A percentile compares a stretch with the other conserved stretches of the same genome.
phyloP scores from a whole-genome alignment of 2,797 vertebrate species.

The Melanogrammus aeglefinus region DNA sequence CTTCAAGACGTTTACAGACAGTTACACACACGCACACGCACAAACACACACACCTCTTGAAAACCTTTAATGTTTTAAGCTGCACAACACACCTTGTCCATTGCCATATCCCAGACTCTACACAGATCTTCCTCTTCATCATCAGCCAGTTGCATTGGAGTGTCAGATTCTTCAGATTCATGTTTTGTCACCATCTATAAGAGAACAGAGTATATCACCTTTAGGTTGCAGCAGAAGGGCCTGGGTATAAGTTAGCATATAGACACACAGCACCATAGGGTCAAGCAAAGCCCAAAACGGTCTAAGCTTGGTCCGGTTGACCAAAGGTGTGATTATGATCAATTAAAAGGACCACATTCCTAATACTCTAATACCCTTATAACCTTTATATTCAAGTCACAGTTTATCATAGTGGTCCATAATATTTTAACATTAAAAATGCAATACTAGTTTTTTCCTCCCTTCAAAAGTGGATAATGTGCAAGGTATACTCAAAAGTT shows the following conservation, averaged over 20 bases:
- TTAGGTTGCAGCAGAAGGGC: not conserved
- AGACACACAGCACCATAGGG: not conserved
- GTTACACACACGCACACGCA: constrained; percentile 53
- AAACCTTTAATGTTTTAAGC: not conserved
- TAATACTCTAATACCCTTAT: not conserved
- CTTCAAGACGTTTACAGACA: not conserved
- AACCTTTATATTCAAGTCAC: no score
- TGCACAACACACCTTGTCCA: constrained; percentile 82
- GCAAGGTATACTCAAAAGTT: not conserved
- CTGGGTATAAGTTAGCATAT: not conserved
- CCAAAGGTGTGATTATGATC: not conserved
- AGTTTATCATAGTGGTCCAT: not conserved
- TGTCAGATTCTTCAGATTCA: constrained; percentile 55
- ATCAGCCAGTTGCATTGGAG: constrained; percentile 76
- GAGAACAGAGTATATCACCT: not conserved
- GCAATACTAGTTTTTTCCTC: not conserved
- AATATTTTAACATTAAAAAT: not conserved
- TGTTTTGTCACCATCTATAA: constrained; percentile 69
- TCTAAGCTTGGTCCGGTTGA: not conserved
- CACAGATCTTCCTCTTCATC: constrained; percentile 91
- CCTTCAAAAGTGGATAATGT: not conserved
- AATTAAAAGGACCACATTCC: not conserved
- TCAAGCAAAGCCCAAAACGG: not conserved
- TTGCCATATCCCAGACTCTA: constrained; percentile 97
- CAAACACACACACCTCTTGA: not conserved